Base-by-base conservation (phyloP, 2,113 vertebrate species). In the Spheniscus mendiculus region DNA sequence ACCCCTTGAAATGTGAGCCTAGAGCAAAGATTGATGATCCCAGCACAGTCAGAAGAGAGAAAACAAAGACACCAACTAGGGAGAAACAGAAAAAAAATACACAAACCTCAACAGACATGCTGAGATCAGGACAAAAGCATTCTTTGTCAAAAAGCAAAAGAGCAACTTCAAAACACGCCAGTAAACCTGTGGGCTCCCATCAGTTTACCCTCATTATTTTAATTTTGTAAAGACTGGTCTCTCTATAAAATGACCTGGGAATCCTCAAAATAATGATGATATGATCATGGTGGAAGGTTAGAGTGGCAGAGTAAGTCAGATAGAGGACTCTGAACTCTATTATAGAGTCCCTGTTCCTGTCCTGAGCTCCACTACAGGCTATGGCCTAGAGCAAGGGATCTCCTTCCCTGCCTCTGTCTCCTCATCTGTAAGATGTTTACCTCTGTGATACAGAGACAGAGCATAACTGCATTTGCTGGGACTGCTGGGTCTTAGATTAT, bases 1-100 rank as follows among this genome's bases (percentile, higher is more conserved):
- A 98, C 61, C 98, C 98, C 90, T 98, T 99, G 79, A 99, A 99
- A 96, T 99, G 98, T 81, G 98, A 99, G 16, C 99, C 99, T 85
- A 99, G 95, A 5, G 98, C 98, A 89, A 99, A 99, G 72, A 99
- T 85, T 15, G 98, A 97, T 3, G 98, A 99, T 36, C 98, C 98
- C 97, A 99, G 86, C 70, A 98, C 97, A 47, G 98, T 98, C 79
- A 99, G 94, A 71, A 98, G 98, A 49, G 98, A 99, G 96, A 99
- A 99, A 10, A 99, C 92, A 85, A 99, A 98, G 20, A 99, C 97
- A 10, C 98, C 98, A 53, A 98, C 98, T 99, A 96, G 69, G 95
- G 47, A 95, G 45, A 87, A 94, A 86, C 42, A 72, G 25, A 50
- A 87, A 40, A 71, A 47, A 71, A 61, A 20, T 16, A 38, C 40